Evolutionary conservation across 2,888 invertebrate species (phyloP).

Genomic region (Euplexia lucipara): DNA sequence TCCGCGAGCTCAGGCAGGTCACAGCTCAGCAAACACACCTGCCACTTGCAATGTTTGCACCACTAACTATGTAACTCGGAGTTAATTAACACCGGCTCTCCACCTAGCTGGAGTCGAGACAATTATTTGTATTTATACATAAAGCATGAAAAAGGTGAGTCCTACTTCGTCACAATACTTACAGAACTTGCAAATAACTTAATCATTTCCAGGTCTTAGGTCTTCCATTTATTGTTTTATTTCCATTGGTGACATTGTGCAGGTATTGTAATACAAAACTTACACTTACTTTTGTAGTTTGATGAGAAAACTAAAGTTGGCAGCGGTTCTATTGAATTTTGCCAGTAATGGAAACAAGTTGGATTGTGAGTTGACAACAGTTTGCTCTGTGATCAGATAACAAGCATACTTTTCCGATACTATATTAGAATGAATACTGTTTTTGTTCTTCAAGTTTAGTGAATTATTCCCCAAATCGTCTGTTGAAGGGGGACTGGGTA

Average conservation of each 20-base stretch:
- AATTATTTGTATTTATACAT: slow-evolving; percentile 41
- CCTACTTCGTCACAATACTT: slow-evolving; percentile 35
- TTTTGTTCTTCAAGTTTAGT: slow-evolving; percentile 31
- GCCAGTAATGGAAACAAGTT: slow-evolving; percentile 49
- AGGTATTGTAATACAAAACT: slow-evolving; percentile 42
- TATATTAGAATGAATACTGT: slow-evolving; percentile 19
- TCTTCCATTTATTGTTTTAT: slow-evolving; percentile 21
- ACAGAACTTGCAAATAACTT: slow-evolving; percentile 13
- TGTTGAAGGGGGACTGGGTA: slow-evolving; percentile 37
- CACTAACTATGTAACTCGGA: slow-evolving; percentile 56
- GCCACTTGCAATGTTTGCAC: slow-evolving; percentile 57
- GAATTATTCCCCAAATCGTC: slow-evolving; percentile 37
- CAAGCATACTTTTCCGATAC: slow-evolving; percentile 28
- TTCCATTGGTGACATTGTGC: slow-evolving; percentile 27
- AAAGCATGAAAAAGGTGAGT: slow-evolving; percentile 14
- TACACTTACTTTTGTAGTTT: slow-evolving; percentile 44
- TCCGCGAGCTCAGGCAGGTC: slow-evolving; percentile 27
- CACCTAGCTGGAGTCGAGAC: slow-evolving; percentile 27
- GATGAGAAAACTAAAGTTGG: slow-evolving; percentile 50
- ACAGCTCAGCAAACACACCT: slow-evolving; percentile 56
- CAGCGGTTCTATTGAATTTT: slow-evolving; percentile 58
- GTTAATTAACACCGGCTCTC: slow-evolving; percentile 61
- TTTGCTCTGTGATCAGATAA: slow-evolving; percentile 39
- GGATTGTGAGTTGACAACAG: slow-evolving; percentile 35
- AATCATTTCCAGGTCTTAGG: slow-evolving; percentile 10